Percentiles rank a stretch among this genome's conserved stretches.
Evolutionary conservation across 1,140 invertebrate species (phyloP).

Genomic region (Diprion similis): DNA sequence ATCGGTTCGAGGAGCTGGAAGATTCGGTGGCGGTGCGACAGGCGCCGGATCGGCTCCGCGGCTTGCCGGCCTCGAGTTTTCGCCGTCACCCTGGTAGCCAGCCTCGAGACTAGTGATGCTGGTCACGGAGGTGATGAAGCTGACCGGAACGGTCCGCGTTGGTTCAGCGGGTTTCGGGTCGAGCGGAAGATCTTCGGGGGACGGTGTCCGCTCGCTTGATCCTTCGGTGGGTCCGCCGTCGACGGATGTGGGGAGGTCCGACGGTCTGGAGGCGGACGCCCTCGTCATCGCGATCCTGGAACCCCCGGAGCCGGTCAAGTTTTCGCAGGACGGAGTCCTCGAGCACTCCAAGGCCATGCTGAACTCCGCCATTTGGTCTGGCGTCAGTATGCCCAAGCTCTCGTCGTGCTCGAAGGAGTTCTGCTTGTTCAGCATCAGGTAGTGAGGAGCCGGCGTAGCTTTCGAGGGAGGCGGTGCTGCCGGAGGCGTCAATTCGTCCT

Average conservation of each 20-base stretch:
- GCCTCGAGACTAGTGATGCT: constrained; percentile 86
- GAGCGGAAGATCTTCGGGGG: constrained; percentile 80
- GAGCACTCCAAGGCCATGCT: constrained; percentile 65
- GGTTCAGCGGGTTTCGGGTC: constrained; percentile 64
- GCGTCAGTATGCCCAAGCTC: constrained; percentile 83
- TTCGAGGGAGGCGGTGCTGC: constrained; percentile 24
- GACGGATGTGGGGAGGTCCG: constrained; percentile 30
- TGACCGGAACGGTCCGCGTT: constrained; percentile 56
- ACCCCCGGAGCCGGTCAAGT: constrained; percentile 44
- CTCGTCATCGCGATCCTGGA: constrained; percentile 38
- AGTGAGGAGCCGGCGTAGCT: constrained; percentile 41
- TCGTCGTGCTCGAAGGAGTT: constrained; percentile 80
- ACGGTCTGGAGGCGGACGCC: constrained; percentile 37
- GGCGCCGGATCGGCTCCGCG: constrained; percentile 75
- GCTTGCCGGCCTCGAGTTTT: constrained; percentile 81
- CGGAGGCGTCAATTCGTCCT: constrained; percentile 60
- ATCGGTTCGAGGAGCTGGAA: constrained; percentile 65
- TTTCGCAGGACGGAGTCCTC: constrained; percentile 65
- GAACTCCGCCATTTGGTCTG: constrained; percentile 84
- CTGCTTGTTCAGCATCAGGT: constrained; percentile 70
- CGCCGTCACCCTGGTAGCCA: constrained; percentile 86
- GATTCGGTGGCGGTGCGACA: constrained; percentile 51
- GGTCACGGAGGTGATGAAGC: constrained; percentile 83
- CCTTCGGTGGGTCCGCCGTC: constrained; percentile 51
- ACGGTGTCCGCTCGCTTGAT: constrained; percentile 76